A percentile compares a stretch with the other conserved stretches of the same genome.
Evolutionary conservation across 2,888 invertebrate species (phyloP).

Genomic region (Galerucella calmariensis): DNA sequence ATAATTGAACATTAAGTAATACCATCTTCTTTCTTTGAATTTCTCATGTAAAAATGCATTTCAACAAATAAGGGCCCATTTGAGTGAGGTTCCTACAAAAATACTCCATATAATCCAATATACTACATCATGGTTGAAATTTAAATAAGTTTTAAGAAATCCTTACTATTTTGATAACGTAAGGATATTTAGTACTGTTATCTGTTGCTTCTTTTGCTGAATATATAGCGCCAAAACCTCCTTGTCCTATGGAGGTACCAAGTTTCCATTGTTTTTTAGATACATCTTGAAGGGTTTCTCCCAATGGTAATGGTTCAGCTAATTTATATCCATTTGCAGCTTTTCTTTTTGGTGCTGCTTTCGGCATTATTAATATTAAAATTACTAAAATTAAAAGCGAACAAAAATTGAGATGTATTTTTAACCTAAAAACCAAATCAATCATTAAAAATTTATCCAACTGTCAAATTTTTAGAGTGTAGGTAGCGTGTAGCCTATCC

Average conservation of each 20-base stretch:
- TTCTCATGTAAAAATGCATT: constrained; percentile 88
- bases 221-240: constrained; percentile 96
- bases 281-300: constrained; percentile 82
- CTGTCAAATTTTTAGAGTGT: background rate
- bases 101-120: background rate
- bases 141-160: constrained; percentile 14
- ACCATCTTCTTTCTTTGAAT: constrained; percentile 78
- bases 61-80: constrained; percentile 97
- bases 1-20: constrained; percentile 41
- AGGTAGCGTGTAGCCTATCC: too few species aligned
- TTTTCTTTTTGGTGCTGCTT: constrained; percentile 56
- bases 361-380: constrained; percentile 36
- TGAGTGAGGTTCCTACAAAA: constrained; percentile 82
- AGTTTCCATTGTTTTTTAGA: constrained; percentile 86
- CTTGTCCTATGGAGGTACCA: constrained; percentile 87
- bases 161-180: constrained; percentile 85
- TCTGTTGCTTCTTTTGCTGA: constrained; percentile 75
- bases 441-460: background rate
- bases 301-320: constrained; percentile 78
- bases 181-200: constrained; percentile 69
- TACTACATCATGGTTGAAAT: background rate
- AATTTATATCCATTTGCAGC: constrained; percentile 69
- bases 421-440: background rate
- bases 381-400: constrained; percentile 5
- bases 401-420: constrained; percentile 8